A percentile compares a stretch with the other conserved stretches of the same genome.
Conservation (phyloP, 2,888 invertebrate genomes). For the Tipula lateralis region DNA sequence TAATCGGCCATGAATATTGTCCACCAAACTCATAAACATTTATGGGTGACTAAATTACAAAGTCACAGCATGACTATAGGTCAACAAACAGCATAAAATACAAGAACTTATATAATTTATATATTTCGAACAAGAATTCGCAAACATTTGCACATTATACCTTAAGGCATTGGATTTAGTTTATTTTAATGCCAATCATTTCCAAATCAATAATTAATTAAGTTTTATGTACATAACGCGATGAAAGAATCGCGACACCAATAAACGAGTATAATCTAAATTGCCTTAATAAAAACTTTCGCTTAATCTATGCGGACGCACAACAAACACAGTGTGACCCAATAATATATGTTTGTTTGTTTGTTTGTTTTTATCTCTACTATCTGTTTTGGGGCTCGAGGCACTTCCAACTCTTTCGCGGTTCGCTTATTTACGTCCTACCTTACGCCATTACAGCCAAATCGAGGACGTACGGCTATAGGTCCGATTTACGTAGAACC, state of each 20-base stretch:
- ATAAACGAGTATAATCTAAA: background rate
- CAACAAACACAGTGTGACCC: background rate
- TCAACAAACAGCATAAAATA: background rate
- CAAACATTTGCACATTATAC: background rate
- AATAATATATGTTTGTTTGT: background rate
- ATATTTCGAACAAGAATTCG: background rate
- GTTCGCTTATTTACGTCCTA: too few species aligned
- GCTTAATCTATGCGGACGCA: background rate
- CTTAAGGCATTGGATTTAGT: background rate
- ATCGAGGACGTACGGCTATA: too few species aligned
- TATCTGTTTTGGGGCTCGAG: too few species aligned
- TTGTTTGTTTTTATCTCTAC: too few species aligned
- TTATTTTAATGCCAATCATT: conserved; percentile 1
- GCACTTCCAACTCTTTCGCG: too few species aligned
- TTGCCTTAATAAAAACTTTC: background rate
- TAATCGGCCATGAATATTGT: background rate
- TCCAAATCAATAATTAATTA: conserved; percentile 5
- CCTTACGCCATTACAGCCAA: too few species aligned
- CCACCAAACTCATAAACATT: background rate
- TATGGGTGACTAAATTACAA: background rate
- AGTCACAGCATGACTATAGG: background rate
- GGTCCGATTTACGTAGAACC: too few species aligned
- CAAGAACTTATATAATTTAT: background rate
- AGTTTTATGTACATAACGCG: background rate
- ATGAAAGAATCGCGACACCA: background rate